phyloP scores from a whole-genome alignment of 2,888 invertebrate genomes.

The Macrophya annulata region DNA sequence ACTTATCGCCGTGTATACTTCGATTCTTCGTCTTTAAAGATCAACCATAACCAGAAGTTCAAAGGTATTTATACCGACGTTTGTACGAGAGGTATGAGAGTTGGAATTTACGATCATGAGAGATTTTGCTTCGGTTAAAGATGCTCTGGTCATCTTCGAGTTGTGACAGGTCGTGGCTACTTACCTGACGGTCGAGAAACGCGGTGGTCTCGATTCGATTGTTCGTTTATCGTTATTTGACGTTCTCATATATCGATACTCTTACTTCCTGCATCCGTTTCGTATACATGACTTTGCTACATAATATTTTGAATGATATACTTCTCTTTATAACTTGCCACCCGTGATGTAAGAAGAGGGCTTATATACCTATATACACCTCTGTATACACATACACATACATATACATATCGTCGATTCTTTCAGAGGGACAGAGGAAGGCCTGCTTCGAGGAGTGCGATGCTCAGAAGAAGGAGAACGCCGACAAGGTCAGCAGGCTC shows the following conservation, averaged over 20 bases:
- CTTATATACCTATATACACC: not conserved
- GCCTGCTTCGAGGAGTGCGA: slow-evolving; percentile 92
- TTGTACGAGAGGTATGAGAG: slow-evolving; percentile 23
- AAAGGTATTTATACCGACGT: slow-evolving; percentile 36
- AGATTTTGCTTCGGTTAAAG: not conserved
- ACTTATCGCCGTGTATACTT: not conserved
- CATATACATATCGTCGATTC: slow-evolving; percentile 55
- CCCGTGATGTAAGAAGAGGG: not conserved
- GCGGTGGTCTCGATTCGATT: slow-evolving; percentile 36
- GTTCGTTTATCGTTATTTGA: slow-evolving; percentile 32
- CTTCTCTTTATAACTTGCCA: not conserved
- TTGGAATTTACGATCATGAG: slow-evolving; percentile 20
- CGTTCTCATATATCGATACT: slow-evolving; percentile 40
- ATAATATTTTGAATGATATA: slow-evolving; percentile 13
- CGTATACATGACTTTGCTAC: slow-evolving; percentile 18
- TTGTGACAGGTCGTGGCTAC: slow-evolving; percentile 51
- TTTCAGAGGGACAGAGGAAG: slow-evolving; percentile 91
- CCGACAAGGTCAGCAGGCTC: slow-evolving; percentile 86
- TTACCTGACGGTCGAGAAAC: slow-evolving; percentile 35
- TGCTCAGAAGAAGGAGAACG: slow-evolving; percentile 87
- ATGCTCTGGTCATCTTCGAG: not conserved
- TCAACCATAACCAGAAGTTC: slow-evolving; percentile 41
- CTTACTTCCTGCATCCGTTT: slow-evolving; percentile 52
- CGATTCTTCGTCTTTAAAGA: not conserved
- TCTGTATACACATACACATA: not conserved